These are phyloP conservation scores for Hypercompe scribonia DNA, from an alignment of 2,888 invertebrate species.

Conservation along the genomic window DNA sequence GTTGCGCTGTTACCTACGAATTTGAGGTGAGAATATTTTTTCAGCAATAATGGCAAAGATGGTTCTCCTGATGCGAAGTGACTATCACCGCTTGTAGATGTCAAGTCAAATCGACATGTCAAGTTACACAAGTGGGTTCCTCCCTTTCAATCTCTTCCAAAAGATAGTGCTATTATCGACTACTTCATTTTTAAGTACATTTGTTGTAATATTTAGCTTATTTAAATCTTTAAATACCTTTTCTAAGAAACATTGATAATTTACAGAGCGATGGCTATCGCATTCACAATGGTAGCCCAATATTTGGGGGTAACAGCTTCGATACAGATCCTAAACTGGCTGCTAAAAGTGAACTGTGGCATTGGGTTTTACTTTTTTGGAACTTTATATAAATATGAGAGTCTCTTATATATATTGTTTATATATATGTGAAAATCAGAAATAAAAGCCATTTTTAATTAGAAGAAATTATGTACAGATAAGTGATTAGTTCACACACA, in stretches of 20 bases:
- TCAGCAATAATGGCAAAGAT: too few relatives aligned
- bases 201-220: not conserved
- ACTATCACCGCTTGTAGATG: too few relatives aligned
- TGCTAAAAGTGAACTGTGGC: conserved; percentile 86
- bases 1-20: conserved; percentile 86
- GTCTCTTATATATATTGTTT: conserved; percentile 40
- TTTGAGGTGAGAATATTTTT: conserved; percentile 64
- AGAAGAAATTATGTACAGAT: too few relatives aligned
- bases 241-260: conserved; percentile 20
- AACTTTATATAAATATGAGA: conserved; percentile 74
- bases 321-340: conserved; percentile 86
- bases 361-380: conserved; percentile 87
- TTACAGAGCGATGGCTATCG: conserved; percentile 86
- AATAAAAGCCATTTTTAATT: too few relatives aligned
- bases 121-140: too few relatives aligned
- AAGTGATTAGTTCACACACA: too few relatives aligned
- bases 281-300: conserved; percentile 85
- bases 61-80: not conserved
- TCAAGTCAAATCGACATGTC: too few relatives aligned
- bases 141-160: too few relatives aligned
- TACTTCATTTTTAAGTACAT: not conserved
- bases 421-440: too few relatives aligned
- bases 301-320: conserved; percentile 85
- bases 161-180: not conserved
- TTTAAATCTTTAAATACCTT: not conserved